Conservation (phyloP, 1,140 invertebrate species). For the Sinonovacula constricta region DNA sequence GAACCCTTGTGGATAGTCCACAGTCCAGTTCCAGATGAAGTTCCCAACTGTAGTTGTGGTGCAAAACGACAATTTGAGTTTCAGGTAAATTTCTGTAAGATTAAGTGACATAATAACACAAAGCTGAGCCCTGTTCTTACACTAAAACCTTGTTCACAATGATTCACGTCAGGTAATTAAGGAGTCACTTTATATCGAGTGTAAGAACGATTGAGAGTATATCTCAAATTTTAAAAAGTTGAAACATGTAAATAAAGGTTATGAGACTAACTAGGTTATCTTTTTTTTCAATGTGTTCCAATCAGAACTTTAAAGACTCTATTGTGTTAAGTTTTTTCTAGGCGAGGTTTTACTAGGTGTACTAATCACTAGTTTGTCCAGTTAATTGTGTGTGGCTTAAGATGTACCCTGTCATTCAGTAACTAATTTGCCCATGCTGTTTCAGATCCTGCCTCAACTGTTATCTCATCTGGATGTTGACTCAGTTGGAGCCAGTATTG, state of each 20-base stretch:
- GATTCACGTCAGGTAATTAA: too few relatives aligned
- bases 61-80: conserved; percentile 92
- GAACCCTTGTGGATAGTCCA: conserved; percentile 89
- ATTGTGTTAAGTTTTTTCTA: too few relatives aligned
- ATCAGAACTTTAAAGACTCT: too few relatives aligned
- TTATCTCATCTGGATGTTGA: conserved; percentile 85
- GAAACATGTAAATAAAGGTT: too few relatives aligned
- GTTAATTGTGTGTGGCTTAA: neutral
- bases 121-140: neutral
- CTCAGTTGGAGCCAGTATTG: conserved; percentile 85
- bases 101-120: neutral
- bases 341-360: neutral
- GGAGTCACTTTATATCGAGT: too few relatives aligned
- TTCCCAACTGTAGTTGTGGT: conserved; percentile 90
- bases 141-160: too few relatives aligned
- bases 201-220: too few relatives aligned
- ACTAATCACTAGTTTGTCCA: neutral
- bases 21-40: conserved; percentile 73
- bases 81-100: too few relatives aligned
- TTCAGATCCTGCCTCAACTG: conserved; percentile 94
- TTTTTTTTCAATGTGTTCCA: too few relatives aligned
- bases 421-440: conserved; percentile 60
- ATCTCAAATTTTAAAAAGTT: too few relatives aligned
- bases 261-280: too few relatives aligned
- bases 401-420: neutral